Conservation (phyloP, 2,797 vertebrate species). For the Takifugu rubripes region DNA sequence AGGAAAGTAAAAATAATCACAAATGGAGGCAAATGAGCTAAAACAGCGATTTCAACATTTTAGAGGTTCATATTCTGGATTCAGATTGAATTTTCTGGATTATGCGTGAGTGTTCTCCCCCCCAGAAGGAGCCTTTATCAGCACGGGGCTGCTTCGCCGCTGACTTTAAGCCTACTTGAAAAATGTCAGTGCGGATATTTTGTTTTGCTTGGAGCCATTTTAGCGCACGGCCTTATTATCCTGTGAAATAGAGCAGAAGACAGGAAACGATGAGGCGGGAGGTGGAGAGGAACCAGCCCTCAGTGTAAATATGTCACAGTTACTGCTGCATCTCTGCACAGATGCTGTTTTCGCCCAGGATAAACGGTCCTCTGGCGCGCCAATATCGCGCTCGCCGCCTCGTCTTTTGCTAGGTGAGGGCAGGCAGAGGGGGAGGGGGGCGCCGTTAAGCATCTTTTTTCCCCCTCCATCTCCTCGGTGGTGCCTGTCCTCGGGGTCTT, state of each 20-base stretch:
- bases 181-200: conserved; percentile 33
- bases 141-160: conserved; percentile 10
- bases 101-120: neutral
- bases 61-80: too few species aligned
- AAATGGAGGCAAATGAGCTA: too few species aligned
- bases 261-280: conserved; percentile 27
- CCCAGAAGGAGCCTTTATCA: neutral
- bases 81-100: too few species aligned
- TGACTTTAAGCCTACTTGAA: conserved; percentile 18
- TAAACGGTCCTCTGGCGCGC: conserved; percentile 53
- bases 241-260: conserved; percentile 61
- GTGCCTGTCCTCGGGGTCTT: conserved; percentile 48
- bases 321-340: conserved; percentile 53
- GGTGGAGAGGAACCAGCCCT: conserved; percentile 38
- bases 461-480: conserved; percentile 45
- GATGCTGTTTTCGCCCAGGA: conserved; percentile 58
- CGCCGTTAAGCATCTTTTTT: conserved; percentile 72
- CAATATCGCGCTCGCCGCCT: conserved; percentile 53
- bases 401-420: conserved; percentile 59
- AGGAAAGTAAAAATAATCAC: too few species aligned
- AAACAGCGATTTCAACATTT: too few species aligned
- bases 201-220: conserved; percentile 45
- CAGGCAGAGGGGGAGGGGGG: conserved; percentile 41
- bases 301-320: conserved; percentile 44
- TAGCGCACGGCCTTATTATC: conserved; percentile 51